Evolutionary conservation across 2,888 invertebrate species (phyloP), one percentile per base, ranked within the genome.

Genomic region (Ceraclea dissimilis): DNA sequence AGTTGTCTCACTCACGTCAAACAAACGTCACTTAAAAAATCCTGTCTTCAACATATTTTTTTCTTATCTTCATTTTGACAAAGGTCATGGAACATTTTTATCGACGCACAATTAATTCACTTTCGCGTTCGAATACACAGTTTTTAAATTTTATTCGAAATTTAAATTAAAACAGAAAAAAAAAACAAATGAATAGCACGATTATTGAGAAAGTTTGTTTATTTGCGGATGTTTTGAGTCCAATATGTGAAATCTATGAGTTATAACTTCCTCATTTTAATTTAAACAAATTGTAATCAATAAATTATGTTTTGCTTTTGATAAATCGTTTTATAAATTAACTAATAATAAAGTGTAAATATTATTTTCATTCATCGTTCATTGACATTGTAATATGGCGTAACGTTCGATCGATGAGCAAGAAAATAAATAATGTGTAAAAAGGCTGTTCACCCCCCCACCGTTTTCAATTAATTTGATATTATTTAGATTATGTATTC

Each of bases 1-100:
- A 33, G 19, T 21, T 49, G 13, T 31, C 34, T 33, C 11, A 8
- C 10, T 19, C 20, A n/a, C 39, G 34, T n/a, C 34, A 39, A 39
- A 31, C 11, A 31, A 39, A 10, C 10, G 26, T 26, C 43, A 43
- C 51, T 52, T 10, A 26, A 19, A 13, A 51, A 56, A 31, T 43
- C 34, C 18, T n/a, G 34, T 39, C 19, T 49, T 54, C 46, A 17
- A 1, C 17, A 51, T 31, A 31, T 47, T 56, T 57, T 59, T 59
- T 59, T 47, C 59, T 34, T 44, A 59, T 59, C 44, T 59, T 59
- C 52, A 56, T 59, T 49, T 52, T 33, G 26, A 26, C 26, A 26
- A 26, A 26, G 26, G 26, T 26, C 26, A 26, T 10, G 26, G 26
- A 26, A 10, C 26, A 26, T 26, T 26, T n/a, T 26, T 26, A 26